Evolutionary conservation across 1,140 invertebrate species (phyloP).

Genomic region (Choristoneura fumiferana): DNA sequence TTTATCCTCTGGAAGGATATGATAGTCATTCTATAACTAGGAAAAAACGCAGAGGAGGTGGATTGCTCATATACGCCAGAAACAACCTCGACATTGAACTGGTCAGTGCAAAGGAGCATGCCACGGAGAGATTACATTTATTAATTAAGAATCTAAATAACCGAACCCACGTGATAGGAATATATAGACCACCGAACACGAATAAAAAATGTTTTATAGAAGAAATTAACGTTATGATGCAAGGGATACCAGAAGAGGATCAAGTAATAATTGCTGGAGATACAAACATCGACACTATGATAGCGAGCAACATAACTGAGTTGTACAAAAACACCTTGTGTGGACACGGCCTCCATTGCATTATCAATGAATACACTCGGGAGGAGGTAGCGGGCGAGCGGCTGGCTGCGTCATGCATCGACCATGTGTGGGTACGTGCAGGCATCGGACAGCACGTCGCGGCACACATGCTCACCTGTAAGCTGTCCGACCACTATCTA

Average conservation of each 20-base stretch:
- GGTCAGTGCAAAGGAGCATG: no score
- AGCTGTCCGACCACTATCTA: constrained; percentile 17
- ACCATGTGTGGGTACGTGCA: constrained; percentile 19
- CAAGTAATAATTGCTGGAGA: constrained; percentile 14
- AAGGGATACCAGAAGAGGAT: not conserved
- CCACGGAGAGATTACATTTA: not conserved
- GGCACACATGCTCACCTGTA: constrained; percentile 17
- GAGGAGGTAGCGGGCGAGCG: constrained; percentile 6
- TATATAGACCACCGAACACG: constrained; percentile 16
- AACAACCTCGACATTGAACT: not conserved
- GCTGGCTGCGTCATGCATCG: constrained; percentile 18
- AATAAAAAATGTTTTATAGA: not conserved
- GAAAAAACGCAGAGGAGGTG: constrained; percentile 12
- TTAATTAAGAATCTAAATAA: not conserved
- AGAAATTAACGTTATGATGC: not conserved
- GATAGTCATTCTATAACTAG: no score
- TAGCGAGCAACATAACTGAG: not conserved
- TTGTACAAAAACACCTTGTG: constrained; percentile 5
- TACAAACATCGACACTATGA: constrained; percentile 4
- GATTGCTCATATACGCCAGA: constrained; percentile 3
- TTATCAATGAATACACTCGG: constrained; percentile 12
- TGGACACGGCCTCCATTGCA: not conserved
- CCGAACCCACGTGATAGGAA: not conserved
- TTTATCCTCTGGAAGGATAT: not conserved
- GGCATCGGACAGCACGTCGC: not conserved